Evolutionary conservation across 2,113 vertebrate genomes (phyloP), one percentile per base, ranked within the genome.

Genomic region (Lasiurus cinereus): DNA sequence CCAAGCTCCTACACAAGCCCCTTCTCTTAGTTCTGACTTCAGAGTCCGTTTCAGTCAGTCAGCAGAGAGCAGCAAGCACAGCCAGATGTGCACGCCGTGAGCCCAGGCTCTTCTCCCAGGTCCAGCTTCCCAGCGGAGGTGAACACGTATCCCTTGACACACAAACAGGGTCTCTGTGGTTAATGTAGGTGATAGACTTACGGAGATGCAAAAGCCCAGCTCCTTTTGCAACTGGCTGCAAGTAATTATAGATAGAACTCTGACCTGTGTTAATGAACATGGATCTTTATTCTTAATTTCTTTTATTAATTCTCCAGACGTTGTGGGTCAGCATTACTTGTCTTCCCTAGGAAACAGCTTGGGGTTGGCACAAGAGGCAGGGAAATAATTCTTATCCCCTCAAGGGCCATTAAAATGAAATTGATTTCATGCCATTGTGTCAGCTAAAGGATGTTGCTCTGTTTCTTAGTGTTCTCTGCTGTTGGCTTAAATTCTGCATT

Each of bases 361-460:
- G 56, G 33, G 79, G 89, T 84, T 97, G 96, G 96, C 94, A 95
- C 88, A 52, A 77, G 74, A 96, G 97, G 83, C 43, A 91, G 96
- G 96, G 96, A 97, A 97, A 97, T 97, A 94, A 97, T 97, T 97
- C 96, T 94, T 96, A 95, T 94, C 97, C 97, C 96, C 96, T 97
- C 62, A 96, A 96, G 97, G 91, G 96, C 95, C 90, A 96, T 97
- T 97, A 97, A 97, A 94, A 70, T 96, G 74, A 94, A 96, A 92
- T 97, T 93, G 94, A 97, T 96, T 96, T 93, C 91, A 94, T 96
- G 94, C 94, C 91, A 97, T 97, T 96, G 94, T 97, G 95, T 97
- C 86, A 82, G 92, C 69, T 82, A 94, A 78, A 97, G 97, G 97
- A 96, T 96, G 96, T 97, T 94, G 95, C 96, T 94, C 74, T 93